A percentile compares a stretch with the other conserved stretches of the same genome.
Conservation (phyloP, 2,113 vertebrate species). For the Hemicordylus capensis region DNA sequence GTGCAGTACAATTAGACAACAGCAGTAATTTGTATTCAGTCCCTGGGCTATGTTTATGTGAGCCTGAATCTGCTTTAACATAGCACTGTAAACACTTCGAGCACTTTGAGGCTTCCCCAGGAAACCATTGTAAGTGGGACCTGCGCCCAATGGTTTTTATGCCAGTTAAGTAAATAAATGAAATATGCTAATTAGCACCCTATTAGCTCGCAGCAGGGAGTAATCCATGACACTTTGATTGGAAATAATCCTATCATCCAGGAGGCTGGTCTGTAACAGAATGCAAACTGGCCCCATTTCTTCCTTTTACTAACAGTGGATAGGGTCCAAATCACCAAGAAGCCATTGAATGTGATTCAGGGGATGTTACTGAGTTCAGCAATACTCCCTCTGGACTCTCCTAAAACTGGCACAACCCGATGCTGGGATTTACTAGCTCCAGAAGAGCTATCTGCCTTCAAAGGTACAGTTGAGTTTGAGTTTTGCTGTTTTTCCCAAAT, state of each 20-base stretch:
- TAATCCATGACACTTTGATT: constrained; percentile 79
- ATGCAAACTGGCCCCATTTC: constrained; percentile 71
- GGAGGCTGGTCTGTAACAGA: constrained; percentile 78
- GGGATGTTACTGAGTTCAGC: constrained; percentile 19
- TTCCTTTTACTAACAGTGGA: constrained; percentile 63
- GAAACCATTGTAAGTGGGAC: constrained; percentile 79
- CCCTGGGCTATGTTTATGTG: constrained; percentile 45
- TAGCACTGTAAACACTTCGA: constrained; percentile 53
- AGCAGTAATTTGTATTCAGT: constrained; percentile 38
- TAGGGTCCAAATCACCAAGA: constrained; percentile 65
- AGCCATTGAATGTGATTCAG: constrained; percentile 30
- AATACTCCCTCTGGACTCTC: constrained; percentile 51
- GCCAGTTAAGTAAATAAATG: constrained; percentile 84
- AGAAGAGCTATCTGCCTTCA: constrained; percentile 43
- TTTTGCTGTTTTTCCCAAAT: constrained; percentile 17
- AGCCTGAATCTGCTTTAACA: constrained; percentile 63
- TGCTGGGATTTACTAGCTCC: constrained; percentile 10
- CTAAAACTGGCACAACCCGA: constrained; percentile 14
- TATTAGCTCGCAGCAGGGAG: constrained; percentile 83
- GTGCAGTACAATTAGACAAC: constrained; percentile 43
- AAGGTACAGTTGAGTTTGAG: constrained; percentile 15
- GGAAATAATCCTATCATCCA: constrained; percentile 82
- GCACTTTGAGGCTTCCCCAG: constrained; percentile 72
- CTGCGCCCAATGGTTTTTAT: constrained; percentile 78
- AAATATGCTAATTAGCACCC: constrained; percentile 86